Percentiles rank a stretch among this genome's conserved stretches.
Conservation (phyloP, 2,888 invertebrate genomes). For the Drosophila paramelanica region DNA sequence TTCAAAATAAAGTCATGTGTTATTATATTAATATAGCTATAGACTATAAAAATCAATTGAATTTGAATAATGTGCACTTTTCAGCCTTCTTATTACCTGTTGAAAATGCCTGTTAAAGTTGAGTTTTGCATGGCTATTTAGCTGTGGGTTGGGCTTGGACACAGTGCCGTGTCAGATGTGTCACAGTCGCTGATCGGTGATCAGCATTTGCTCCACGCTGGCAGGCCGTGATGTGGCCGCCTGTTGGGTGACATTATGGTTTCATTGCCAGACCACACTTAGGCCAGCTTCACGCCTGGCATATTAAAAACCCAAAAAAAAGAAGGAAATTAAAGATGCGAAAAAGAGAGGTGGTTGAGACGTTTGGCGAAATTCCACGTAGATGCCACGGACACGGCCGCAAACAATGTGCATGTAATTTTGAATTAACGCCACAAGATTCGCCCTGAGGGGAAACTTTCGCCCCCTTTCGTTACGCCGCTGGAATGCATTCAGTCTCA, state of each 20-base stretch:
- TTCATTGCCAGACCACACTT: slow-evolving; percentile 78
- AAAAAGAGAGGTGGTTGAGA: slow-evolving; percentile 4
- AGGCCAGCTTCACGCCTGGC: slow-evolving; percentile 57
- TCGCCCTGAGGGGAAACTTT: slow-evolving; percentile 39
- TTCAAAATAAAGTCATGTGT: too few species aligned
- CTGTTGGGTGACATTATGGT: slow-evolving; percentile 74
- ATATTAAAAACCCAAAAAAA: slow-evolving; percentile 25
- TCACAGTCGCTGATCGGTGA: slow-evolving; percentile 64
- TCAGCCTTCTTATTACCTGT: slow-evolving; percentile 4
- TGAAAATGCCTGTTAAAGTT: slow-evolving; percentile 8
- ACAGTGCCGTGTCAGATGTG: slow-evolving; percentile 23
- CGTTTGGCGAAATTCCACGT: slow-evolving; percentile 64
- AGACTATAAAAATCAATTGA: neutral
- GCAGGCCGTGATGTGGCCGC: slow-evolving; percentile 50
- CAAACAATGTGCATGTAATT: slow-evolving; percentile 77
- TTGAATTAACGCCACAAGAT: slow-evolving; percentile 76
- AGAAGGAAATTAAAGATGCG: neutral
- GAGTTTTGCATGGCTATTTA: slow-evolving; percentile 32
- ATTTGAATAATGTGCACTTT: slow-evolving; percentile 11
- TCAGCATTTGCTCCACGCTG: slow-evolving; percentile 47
- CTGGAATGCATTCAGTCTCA: slow-evolving; percentile 81
- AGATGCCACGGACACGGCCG: slow-evolving; percentile 50
- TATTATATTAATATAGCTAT: too few species aligned
- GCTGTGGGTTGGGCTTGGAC: slow-evolving; percentile 10
- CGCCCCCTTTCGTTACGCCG: slow-evolving; percentile 78